phyloP scores from a whole-genome alignment of 2,113 vertebrate genomes.

The Nicator chloris region DNA sequence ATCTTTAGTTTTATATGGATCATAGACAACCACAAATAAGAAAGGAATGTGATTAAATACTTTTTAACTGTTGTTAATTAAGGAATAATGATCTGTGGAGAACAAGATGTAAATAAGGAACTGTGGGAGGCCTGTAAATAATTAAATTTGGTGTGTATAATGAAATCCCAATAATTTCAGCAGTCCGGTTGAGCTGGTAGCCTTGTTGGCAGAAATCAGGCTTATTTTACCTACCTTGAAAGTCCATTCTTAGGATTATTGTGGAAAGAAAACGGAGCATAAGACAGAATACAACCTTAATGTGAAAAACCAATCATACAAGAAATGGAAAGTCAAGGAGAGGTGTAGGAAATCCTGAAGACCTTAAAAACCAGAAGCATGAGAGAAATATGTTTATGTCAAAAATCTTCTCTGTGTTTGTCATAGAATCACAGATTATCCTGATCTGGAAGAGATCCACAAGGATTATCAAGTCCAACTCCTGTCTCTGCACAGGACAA shows the following conservation, averaged over 20 bases:
- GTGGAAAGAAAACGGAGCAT: not conserved
- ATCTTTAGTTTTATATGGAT: not conserved
- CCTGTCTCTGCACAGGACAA: not conserved
- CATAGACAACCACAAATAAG: not conserved
- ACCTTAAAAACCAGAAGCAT: not conserved
- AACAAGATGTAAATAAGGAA: not conserved
- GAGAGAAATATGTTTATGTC: not conserved
- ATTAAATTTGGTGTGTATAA: not conserved
- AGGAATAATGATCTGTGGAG: not conserved
- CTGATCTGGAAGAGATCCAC: not conserved
- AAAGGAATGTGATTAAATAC: not conserved
- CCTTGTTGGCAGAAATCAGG: not conserved
- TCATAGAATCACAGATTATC: not conserved
- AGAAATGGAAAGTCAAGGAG: not conserved
- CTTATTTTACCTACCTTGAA: not conserved
- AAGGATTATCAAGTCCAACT: not conserved
- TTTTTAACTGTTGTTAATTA: not conserved
- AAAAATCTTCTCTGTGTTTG: not conserved
- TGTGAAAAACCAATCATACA: not conserved
- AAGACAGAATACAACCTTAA: not conserved
- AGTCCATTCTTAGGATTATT: not conserved
- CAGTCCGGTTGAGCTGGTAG: fast-evolving
- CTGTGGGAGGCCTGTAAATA: not conserved
- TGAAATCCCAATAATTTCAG: not conserved
- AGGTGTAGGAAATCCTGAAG: not conserved